Conservation (phyloP, 2,113 vertebrate species). For the Lepus europaeus region DNA sequence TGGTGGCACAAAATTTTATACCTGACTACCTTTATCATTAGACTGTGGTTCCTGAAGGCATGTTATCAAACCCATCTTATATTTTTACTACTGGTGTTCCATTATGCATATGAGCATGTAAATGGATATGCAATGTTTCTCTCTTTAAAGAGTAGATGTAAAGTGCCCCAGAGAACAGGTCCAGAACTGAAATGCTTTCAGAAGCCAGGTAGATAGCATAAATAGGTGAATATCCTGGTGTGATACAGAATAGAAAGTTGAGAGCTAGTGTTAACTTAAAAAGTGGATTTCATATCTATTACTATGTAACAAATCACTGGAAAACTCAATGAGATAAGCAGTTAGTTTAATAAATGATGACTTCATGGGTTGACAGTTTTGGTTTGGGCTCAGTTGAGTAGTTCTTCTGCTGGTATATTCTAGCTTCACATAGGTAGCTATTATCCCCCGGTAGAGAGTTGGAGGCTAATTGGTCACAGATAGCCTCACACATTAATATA, state of each 20-base stretch:
- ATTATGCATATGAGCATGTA: not conserved
- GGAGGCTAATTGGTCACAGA: not conserved
- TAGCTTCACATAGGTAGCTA: not conserved
- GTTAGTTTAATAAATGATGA: not conserved
- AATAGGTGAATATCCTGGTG: not conserved
- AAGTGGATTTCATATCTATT: too few relatives aligned
- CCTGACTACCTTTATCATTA: not conserved
- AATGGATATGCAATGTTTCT: not conserved
- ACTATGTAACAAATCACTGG: not conserved
- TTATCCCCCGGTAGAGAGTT: not conserved
- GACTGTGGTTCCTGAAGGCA: not conserved
- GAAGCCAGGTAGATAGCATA: not conserved
- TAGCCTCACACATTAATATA: not conserved
- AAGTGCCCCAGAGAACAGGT: not conserved
- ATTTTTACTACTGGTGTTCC: not conserved
- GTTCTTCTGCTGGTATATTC: not conserved
- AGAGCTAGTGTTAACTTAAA: not conserved
- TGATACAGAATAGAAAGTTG: not conserved
- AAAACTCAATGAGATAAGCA: not conserved
- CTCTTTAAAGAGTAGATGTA: conserved; percentile 17
- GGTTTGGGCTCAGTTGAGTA: not conserved
- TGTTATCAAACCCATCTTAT: not conserved
- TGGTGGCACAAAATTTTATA: not conserved
- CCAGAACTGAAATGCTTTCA: not conserved
- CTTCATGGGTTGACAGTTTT: not conserved